Conservation (phyloP, 2,797 vertebrate species). For the Spheniscus humboldti region DNA sequence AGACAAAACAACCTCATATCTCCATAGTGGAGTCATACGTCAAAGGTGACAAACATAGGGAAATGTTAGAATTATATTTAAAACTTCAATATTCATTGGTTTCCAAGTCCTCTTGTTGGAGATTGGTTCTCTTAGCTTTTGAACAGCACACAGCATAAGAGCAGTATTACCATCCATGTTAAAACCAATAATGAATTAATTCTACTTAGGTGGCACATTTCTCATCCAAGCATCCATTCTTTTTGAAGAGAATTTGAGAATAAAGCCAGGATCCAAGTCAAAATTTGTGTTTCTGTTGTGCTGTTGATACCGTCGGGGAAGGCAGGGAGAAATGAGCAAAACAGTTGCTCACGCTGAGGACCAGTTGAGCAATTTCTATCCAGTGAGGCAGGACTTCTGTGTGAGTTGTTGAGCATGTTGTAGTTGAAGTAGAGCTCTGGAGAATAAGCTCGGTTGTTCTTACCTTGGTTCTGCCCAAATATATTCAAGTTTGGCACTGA, state of each 20-base stretch:
- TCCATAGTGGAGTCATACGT: not conserved
- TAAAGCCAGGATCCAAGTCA: not conserved
- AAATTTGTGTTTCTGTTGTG: not conserved
- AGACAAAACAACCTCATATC: not conserved
- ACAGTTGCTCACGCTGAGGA: not conserved
- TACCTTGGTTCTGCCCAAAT: not conserved
- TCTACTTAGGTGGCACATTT: not conserved
- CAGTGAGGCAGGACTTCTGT: not conserved
- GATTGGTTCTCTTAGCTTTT: not conserved
- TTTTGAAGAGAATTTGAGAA: not conserved
- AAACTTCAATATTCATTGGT: not conserved
- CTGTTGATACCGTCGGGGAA: rapidly evolving
- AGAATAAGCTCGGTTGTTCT: not conserved
- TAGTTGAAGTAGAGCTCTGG: not conserved
- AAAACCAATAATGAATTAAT: not conserved
- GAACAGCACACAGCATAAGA: not conserved
- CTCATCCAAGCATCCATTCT: not conserved
- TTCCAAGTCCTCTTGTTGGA: not conserved
- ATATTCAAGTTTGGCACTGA: not conserved
- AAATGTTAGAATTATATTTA: not conserved
- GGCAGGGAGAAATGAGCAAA: not conserved
- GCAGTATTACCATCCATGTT: not conserved
- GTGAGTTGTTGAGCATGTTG: not conserved
- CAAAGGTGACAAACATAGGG: not conserved
- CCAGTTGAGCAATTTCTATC: not conserved